These are phyloP conservation scores for Malthinus flaveolus DNA, from an alignment of 2,888 invertebrate genomes.

Conservation along the genomic window DNA sequence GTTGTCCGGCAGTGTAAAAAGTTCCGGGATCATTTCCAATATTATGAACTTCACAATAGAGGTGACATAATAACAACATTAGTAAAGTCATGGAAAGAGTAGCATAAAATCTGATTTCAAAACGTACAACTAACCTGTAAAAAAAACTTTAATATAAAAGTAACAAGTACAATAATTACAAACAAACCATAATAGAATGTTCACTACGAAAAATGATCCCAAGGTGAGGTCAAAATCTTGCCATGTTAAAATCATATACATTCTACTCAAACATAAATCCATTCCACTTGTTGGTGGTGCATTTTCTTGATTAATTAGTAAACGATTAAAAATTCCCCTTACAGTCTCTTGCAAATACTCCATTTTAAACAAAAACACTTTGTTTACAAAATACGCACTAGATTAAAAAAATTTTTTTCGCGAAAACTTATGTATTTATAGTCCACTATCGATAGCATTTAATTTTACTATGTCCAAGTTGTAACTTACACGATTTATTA, in stretches of 20 bases:
- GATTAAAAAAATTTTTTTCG: neutral
- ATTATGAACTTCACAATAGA: constrained; percentile 19
- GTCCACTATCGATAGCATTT: neutral
- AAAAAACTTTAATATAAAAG: neutral
- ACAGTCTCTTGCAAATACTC: neutral
- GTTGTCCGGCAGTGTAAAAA: constrained; percentile 37
- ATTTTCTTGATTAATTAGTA: neutral
- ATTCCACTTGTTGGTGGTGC: constrained; percentile 31
- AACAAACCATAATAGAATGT: constrained; percentile 54
- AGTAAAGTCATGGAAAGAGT: constrained; percentile 7
- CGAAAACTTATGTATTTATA: neutral
- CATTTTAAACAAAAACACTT: neutral
- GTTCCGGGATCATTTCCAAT: constrained; percentile 32
- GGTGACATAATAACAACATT: neutral
- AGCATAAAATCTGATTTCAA: constrained; percentile 51
- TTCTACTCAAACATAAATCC: constrained; percentile 43
- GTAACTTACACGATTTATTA: neutral
- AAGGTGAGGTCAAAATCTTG: constrained; percentile 49
- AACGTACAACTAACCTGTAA: constrained; percentile 50
- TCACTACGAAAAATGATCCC: constrained; percentile 46
- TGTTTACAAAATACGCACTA: constrained; percentile 7
- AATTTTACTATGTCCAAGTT: neutral
- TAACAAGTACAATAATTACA: neutral
- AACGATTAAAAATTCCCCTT: neutral
- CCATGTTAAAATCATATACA: constrained; percentile 49